A percentile compares a stretch with the other conserved stretches of the same genome.
Evolutionary conservation across 1,140 invertebrate genomes (phyloP).

Genomic region (Caerostris darwini): DNA sequence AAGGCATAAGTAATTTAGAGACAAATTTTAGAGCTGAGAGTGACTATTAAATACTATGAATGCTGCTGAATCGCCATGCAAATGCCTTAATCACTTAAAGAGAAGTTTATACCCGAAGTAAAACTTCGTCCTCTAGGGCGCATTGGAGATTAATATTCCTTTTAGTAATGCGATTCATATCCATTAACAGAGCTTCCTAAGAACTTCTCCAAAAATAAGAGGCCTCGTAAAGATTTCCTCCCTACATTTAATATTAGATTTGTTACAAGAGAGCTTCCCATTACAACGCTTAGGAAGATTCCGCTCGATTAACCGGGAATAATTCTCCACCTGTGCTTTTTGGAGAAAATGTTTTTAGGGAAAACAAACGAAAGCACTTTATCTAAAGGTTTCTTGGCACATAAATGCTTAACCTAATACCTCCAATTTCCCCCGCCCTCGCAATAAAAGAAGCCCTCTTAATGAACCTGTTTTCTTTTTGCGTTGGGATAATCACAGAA

Average conservation of each 20-base stretch:
- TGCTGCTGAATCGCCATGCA: too few relatives aligned
- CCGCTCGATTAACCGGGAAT: not conserved
- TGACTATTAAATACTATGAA: too few relatives aligned
- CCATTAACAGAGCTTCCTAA: not conserved
- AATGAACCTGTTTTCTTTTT: constrained; percentile 58
- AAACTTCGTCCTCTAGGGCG: too few relatives aligned
- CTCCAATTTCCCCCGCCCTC: constrained; percentile 15
- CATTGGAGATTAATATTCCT: too few relatives aligned
- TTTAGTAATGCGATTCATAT: too few relatives aligned
- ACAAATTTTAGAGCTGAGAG: too few relatives aligned
- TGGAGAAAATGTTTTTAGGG: too few relatives aligned
- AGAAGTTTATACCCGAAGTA: too few relatives aligned
- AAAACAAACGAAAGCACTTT: constrained; percentile 1
- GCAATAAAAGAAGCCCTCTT: constrained; percentile 39
- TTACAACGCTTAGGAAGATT: not conserved
- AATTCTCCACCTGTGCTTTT: constrained; percentile 1
- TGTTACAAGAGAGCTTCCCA: not conserved
- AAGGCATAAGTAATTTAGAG: too few relatives aligned
- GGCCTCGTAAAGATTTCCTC: too few relatives aligned
- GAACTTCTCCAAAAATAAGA: too few relatives aligned
- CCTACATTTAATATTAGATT: not conserved
- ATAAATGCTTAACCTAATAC: constrained; percentile 53
- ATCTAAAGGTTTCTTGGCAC: constrained; percentile 2
- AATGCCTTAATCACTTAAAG: too few relatives aligned
- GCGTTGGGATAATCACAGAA: constrained; percentile 54